These are phyloP conservation scores for Oscheius sp. DNA, from an alignment of 2,888 invertebrate species.

Conservation along the genomic window DNA sequence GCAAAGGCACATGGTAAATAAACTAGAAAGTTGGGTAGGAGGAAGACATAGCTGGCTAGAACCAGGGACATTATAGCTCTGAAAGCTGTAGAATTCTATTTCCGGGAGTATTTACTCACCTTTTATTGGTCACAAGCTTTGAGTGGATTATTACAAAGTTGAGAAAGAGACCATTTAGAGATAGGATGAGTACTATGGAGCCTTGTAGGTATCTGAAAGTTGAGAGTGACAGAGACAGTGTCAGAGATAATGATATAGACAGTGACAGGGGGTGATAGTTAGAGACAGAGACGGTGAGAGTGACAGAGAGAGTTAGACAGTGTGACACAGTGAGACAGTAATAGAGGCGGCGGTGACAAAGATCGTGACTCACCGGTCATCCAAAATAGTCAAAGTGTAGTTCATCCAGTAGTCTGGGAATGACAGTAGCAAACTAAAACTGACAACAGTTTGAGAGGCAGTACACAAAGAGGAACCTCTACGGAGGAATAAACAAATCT, in stretches of 20 bases:
- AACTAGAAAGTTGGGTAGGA: constrained; percentile 15
- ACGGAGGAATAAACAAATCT: no score
- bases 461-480: no score
- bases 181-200: constrained; percentile 13
- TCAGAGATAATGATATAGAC: not conserved
- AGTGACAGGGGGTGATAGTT: not conserved
- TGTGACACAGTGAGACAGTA: not conserved
- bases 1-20: constrained; percentile 23
- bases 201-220: constrained; percentile 16
- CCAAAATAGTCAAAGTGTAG: constrained; percentile 9
- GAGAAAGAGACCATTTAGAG: constrained; percentile 1
- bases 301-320: not conserved
- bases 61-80: constrained; percentile 7
- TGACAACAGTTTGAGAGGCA: no score
- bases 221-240: no score
- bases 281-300: not conserved
- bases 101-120: constrained; percentile 3
- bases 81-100: not conserved
- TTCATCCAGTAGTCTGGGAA: not conserved
- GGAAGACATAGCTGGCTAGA: not conserved
- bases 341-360: not conserved
- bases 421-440: no score
- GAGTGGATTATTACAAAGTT: constrained; percentile 11
- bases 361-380: not conserved
- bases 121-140: not conserved